phyloP scores from a whole-genome alignment of 2,113 vertebrate genomes.

The Solea solea region DNA sequence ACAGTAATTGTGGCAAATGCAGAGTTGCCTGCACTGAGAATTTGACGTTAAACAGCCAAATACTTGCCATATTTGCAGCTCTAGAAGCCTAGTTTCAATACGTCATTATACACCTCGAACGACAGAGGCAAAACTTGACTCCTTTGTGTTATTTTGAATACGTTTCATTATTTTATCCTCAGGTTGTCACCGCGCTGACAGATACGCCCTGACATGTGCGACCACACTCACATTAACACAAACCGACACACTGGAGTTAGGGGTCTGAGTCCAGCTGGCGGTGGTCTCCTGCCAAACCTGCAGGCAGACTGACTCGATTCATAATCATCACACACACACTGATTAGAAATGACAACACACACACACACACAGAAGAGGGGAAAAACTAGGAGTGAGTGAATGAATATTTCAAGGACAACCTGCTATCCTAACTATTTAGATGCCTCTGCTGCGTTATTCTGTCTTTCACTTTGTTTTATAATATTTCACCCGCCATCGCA shows the following conservation, averaged over 20 bases:
- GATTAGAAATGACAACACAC: conserved; percentile 67
- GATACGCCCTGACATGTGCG: conserved; percentile 61
- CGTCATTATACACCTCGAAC: background rate
- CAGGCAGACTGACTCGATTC: conserved; percentile 67
- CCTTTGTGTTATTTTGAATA: conserved; percentile 27
- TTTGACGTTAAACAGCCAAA: background rate
- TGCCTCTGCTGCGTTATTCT: conserved; percentile 13
- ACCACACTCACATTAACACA: conserved; percentile 51
- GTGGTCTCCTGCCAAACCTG: conserved; percentile 72
- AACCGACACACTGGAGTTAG: conserved; percentile 55
- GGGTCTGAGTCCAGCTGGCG: conserved; percentile 74
- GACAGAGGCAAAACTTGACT: background rate
- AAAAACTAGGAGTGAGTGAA: conserved; percentile 31
- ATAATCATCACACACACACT: conserved; percentile 68
- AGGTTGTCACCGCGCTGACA: conserved; percentile 57
- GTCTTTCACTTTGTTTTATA: background rate
- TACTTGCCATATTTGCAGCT: background rate
- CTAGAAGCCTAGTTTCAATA: background rate
- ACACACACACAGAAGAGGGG: conserved; percentile 14
- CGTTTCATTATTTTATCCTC: conserved; percentile 34
- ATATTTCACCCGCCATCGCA: conserved; percentile 1
- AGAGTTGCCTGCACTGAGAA: background rate
- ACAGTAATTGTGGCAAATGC: conserved; percentile 4
- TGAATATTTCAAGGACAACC: conserved; percentile 66
- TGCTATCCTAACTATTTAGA: conserved; percentile 39